phyloP scores from a whole-genome alignment of 2,113 vertebrate species.

The Hyperoodon ampullatus region DNA sequence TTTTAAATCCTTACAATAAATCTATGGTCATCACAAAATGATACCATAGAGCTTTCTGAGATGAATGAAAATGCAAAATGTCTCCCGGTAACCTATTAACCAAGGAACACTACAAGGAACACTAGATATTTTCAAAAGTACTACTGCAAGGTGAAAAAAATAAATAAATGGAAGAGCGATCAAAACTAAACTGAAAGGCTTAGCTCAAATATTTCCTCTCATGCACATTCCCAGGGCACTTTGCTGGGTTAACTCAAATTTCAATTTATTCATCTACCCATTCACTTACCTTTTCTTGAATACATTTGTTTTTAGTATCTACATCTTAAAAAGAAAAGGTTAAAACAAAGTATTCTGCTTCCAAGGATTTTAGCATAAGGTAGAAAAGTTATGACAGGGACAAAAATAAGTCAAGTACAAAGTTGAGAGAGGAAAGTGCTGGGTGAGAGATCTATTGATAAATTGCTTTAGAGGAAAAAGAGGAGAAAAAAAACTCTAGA shows the following conservation, averaged over 20 bases:
- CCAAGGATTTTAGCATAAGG: neutral
- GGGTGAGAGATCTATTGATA: neutral
- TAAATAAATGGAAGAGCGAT: neutral
- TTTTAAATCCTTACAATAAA: neutral
- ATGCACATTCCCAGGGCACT: neutral
- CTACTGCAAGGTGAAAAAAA: neutral
- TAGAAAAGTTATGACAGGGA: neutral
- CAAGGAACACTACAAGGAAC: neutral
- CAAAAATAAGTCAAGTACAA: constrained; percentile 17
- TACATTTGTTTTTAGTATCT: neutral
- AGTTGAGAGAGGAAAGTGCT: neutral
- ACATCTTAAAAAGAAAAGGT: neutral
- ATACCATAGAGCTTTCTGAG: neutral
- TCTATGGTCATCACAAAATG: neutral
- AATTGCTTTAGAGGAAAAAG: neutral
- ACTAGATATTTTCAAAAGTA: neutral
- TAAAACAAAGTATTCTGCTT: neutral
- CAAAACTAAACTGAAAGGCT: neutral
- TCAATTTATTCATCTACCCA: neutral
- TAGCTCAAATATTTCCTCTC: neutral
- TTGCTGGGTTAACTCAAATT: neutral
- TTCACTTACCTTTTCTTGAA: neutral
- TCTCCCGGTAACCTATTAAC: neutral
- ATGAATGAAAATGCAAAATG: neutral
- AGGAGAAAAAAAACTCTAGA: neutral